Conservation (phyloP, 2,113 vertebrate genomes). For the Brienomyrus brachyistius region DNA sequence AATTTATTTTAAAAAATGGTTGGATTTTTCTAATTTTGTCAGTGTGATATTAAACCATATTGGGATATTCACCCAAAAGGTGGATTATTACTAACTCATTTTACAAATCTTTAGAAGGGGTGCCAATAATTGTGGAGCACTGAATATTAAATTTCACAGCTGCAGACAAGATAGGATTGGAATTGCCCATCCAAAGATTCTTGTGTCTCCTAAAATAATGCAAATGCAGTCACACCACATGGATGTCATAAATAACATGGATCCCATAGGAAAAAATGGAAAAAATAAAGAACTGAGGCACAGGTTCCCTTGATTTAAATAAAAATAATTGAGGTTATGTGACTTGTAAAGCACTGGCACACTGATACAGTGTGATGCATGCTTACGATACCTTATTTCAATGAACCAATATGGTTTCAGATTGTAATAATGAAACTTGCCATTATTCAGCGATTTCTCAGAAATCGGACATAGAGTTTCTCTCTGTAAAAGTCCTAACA, state of each 20-base stretch:
- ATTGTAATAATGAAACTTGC: slow-evolving; percentile 20
- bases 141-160: neutral
- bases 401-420: slow-evolving; percentile 57
- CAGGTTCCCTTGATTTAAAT: neutral
- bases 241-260: neutral
- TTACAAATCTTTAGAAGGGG: too few relatives aligned
- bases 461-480: slow-evolving; percentile 54
- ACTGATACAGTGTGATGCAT: slow-evolving; percentile 32
- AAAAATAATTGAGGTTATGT: neutral
- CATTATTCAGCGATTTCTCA: slow-evolving; percentile 54
- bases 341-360: slow-evolving; percentile 14
- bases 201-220: neutral
- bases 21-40: too few relatives aligned
- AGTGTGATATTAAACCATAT: too few relatives aligned
- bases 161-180: neutral
- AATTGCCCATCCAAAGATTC: neutral
- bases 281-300: neutral
- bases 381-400: slow-evolving; percentile 35
- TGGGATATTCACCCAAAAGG: too few relatives aligned
- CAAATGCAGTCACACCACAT: neutral
- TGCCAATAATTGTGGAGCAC: too few relatives aligned
- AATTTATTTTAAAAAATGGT: too few relatives aligned
- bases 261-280: neutral
- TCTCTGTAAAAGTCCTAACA: neutral
- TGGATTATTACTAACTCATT: neutral